Evolutionary conservation across 2,888 invertebrate genomes (phyloP).

Genomic region (Metacarcinus magister): DNA sequence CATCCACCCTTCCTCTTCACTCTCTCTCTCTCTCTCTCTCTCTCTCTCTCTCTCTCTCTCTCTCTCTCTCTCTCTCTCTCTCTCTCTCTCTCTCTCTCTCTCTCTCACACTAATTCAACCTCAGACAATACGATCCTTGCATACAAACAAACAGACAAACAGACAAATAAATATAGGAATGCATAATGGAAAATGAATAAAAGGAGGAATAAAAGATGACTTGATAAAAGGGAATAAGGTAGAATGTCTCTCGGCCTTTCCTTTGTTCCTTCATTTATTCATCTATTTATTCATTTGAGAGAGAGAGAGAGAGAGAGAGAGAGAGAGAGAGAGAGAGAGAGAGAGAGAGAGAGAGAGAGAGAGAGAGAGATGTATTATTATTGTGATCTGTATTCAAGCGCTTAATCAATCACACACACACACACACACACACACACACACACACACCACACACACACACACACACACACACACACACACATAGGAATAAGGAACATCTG

Average conservation of each 20-base stretch:
- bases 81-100: background rate
- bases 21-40: too few relatives aligned
- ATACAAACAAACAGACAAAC: background rate
- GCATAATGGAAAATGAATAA: background rate
- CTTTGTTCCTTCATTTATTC: background rate
- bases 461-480: background rate
- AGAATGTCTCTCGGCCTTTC: background rate
- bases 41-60: too few relatives aligned
- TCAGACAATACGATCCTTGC: too few relatives aligned
- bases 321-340: constrained; percentile 48
- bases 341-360: constrained; percentile 35
- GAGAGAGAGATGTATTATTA: background rate
- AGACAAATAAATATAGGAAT: background rate
- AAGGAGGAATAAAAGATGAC: too few relatives aligned
- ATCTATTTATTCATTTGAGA: background rate
- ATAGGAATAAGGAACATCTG: background rate
- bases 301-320: constrained; percentile 6
- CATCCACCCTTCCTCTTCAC: too few relatives aligned
- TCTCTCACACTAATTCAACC: background rate
- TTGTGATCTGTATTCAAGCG: background rate
- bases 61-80: too few relatives aligned
- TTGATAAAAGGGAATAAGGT: too few relatives aligned
- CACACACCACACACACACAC: constrained; percentile 45
- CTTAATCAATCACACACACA: background rate
- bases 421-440: constrained; percentile 33